phyloP scores from a whole-genome alignment of 2,113 vertebrate genomes.

The human region GRCh38 chr2:136699001-136699500 shows the following conservation, averaged over 20 bases:
- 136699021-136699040: not conserved
- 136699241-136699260: not conserved
- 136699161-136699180: not conserved
- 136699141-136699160: not conserved
- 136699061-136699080: not conserved
- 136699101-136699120: not conserved
- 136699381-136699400: slow-evolving; percentile 1
- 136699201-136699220: not conserved
- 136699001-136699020: not conserved
- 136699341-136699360: not conserved
- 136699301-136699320: not conserved
- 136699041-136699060: not conserved
- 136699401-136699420: not conserved
- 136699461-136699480: not conserved
- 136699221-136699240: not conserved
- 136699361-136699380: not conserved
- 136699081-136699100: not conserved
- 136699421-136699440: not conserved
- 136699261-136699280: slow-evolving; percentile 5
- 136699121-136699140: not conserved
- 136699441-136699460: not conserved
- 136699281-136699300: slow-evolving; percentile 23
- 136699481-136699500: not conserved
- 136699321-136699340: slow-evolving; percentile 26
- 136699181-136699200: not conserved